Evolutionary conservation across 1,140 invertebrate species (phyloP).

Genomic region (Ceratoteleas bidentatus): DNA sequence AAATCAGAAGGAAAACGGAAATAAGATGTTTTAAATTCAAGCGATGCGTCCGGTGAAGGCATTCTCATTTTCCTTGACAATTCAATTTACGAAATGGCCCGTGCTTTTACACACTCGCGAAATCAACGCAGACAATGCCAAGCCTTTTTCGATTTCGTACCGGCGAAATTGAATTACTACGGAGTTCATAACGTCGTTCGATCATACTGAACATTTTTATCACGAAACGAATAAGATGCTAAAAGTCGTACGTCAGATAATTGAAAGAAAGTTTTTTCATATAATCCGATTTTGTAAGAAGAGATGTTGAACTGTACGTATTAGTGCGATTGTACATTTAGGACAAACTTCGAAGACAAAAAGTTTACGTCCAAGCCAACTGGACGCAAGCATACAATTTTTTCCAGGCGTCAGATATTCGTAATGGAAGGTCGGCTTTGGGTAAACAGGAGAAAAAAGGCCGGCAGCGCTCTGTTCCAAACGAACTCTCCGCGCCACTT

Average conservation of each 20-base stretch:
- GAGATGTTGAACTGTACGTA: too few species aligned
- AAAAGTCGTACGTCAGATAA: constrained; percentile 6
- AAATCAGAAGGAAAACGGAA: constrained; percentile 42
- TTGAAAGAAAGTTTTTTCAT: neutral
- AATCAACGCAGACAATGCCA: constrained; percentile 48
- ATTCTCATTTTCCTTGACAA: constrained; percentile 59
- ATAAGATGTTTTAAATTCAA: constrained; percentile 64
- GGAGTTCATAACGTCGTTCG: constrained; percentile 26
- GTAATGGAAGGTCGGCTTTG: constrained; percentile 40
- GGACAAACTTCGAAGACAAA: neutral
- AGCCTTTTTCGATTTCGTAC: constrained; percentile 41
- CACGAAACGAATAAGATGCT: neutral
- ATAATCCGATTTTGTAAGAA: too few species aligned
- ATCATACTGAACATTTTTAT: neutral
- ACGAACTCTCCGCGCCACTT: constrained; percentile 19
- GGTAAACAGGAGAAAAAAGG: constrained; percentile 61
- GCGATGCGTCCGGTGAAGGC: constrained; percentile 50
- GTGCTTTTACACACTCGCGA: constrained; percentile 40
- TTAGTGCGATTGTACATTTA: too few species aligned
- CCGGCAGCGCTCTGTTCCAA: constrained; percentile 20
- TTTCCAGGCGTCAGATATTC: constrained; percentile 2
- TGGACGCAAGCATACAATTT: constrained; percentile 24
- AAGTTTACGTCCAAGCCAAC: neutral
- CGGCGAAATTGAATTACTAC: constrained; percentile 46
- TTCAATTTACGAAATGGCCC: constrained; percentile 61